Conservation (phyloP, 2,113 vertebrate genomes). For the Gulo gulo region DNA sequence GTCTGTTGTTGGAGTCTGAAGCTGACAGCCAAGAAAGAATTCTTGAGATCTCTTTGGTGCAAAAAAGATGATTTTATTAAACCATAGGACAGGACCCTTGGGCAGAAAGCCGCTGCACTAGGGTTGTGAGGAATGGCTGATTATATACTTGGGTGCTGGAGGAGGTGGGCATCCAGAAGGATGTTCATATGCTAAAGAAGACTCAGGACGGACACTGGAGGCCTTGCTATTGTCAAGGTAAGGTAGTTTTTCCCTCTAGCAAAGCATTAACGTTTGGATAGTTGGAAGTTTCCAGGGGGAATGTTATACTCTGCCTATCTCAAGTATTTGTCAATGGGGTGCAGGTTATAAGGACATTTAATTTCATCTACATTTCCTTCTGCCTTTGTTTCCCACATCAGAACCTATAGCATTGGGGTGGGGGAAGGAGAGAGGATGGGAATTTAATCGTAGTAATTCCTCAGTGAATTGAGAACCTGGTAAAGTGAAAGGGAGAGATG, state of each 20-base stretch:
- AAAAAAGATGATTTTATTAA: not conserved
- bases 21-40: not conserved
- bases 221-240: not conserved
- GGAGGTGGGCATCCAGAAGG: not conserved
- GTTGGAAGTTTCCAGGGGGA: not conserved
- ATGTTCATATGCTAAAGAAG: not conserved
- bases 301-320: not conserved
- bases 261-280: not conserved
- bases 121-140: not conserved
- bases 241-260: not conserved
- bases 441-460: not conserved
- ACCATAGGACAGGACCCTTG: not conserved
- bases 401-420: not conserved
- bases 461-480: not conserved
- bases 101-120: not conserved
- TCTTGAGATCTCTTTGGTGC: not conserved
- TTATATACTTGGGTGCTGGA: not conserved
- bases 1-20: not conserved
- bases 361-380: not conserved
- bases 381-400: not conserved
- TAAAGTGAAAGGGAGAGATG: not conserved
- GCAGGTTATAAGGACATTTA: not conserved
- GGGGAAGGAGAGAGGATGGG: rapidly evolving
- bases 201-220: not conserved
- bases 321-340: not conserved